These are phyloP conservation scores for Sebastes steindachneri DNA, from an alignment of 2,797 vertebrate species.

Conservation along the genomic window DNA sequence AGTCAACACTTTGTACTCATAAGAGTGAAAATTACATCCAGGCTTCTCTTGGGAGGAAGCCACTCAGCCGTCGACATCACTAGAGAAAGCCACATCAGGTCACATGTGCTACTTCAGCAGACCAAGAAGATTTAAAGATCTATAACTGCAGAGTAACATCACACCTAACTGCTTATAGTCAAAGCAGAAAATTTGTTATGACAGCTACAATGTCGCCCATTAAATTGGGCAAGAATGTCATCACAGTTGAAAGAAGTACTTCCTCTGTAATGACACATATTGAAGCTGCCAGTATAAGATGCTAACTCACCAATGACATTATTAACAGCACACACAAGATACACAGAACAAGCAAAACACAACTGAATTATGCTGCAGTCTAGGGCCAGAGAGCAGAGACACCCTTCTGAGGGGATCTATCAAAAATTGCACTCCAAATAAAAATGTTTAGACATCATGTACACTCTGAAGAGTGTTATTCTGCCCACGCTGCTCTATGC, in stretches of 20 bases:
- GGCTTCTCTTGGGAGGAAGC: constrained; percentile 26
- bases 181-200: neutral
- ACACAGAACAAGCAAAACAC: constrained; percentile 15
- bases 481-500: constrained; percentile 34
- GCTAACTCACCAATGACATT: constrained; percentile 28
- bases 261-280: constrained; percentile 32
- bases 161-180: neutral
- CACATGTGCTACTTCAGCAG: constrained; percentile 5
- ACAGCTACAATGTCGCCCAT: neutral
- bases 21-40: constrained; percentile 10
- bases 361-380: constrained; percentile 19
- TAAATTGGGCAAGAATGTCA: constrained; percentile 10
- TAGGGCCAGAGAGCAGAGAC: constrained; percentile 40
- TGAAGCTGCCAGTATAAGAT: constrained; percentile 13
- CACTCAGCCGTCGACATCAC: constrained; percentile 2
- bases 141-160: neutral
- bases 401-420: neutral
- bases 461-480: constrained; percentile 29
- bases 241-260: constrained; percentile 6
- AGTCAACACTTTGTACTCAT: constrained; percentile 1
- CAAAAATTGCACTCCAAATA: constrained; percentile 31
- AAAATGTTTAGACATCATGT: constrained; percentile 35
- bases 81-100: constrained; percentile 11
- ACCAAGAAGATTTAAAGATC: constrained; percentile 2
- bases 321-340: neutral